phyloP scores from a whole-genome alignment of 2,888 invertebrate species.

The Notodonta ziczac region DNA sequence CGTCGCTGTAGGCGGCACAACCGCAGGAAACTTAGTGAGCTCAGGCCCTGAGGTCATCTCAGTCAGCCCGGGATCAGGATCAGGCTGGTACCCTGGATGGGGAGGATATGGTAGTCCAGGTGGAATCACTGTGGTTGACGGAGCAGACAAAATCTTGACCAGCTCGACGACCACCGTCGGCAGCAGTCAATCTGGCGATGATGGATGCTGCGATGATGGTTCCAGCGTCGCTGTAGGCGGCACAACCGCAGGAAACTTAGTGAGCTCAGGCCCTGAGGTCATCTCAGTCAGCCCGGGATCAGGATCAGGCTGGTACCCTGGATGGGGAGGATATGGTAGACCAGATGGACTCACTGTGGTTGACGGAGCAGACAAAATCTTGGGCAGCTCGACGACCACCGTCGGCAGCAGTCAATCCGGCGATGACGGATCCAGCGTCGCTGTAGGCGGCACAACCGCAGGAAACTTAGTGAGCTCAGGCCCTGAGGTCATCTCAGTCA shows the following conservation, averaged over 20 bases:
- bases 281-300: too few relatives aligned
- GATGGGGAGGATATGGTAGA: too few relatives aligned
- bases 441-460: neutral
- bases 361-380: too few relatives aligned
- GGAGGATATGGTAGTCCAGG: neutral
- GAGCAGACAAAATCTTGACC: neutral
- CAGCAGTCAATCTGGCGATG: neutral
- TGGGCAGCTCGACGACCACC: too few relatives aligned
- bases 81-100: neutral
- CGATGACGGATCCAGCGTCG: neutral
- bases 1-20: too few relatives aligned
- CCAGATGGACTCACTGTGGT: too few relatives aligned
- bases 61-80: neutral
- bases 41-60: neutral
- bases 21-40: neutral
- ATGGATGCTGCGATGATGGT: neutral
- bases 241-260: too few relatives aligned
- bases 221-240: too few relatives aligned
- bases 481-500: neutral
- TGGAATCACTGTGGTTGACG: neutral
- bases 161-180: neutral
- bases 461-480: neutral
- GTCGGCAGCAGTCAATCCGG: too few relatives aligned
- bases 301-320: too few relatives aligned
- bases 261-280: too few relatives aligned